A percentile compares a stretch with the other conserved stretches of the same genome.
Conservation (phyloP, 37 sponge, comb jelly and placozoan genomes). For the Eunapius fragilis region DNA sequence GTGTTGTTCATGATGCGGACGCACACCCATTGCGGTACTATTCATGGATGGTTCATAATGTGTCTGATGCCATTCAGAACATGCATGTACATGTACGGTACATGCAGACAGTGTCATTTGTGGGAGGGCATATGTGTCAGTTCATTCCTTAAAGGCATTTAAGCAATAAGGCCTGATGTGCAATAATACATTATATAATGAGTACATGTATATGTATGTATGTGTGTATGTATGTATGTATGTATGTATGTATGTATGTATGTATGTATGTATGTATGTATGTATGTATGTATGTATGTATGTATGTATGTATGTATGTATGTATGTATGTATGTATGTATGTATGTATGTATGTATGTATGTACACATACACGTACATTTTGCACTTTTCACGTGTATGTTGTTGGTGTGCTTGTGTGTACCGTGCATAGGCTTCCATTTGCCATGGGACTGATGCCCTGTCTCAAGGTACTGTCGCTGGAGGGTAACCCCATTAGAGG, state of each 20-base stretch:
- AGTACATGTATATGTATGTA: constrained; percentile 7
- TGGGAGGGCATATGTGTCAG: too few relatives aligned
- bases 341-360: too few relatives aligned
- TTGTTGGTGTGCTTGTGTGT: not conserved
- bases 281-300: not conserved
- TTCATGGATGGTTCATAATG: too few relatives aligned
- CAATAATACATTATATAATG: too few relatives aligned
- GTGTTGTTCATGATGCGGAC: too few relatives aligned
- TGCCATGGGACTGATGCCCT: constrained; percentile 66
- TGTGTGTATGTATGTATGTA: constrained; percentile 16
- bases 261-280: not conserved
- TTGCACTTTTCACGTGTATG: not conserved
- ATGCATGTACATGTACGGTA: too few relatives aligned
- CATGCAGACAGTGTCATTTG: too few relatives aligned
- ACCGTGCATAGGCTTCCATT: constrained; percentile 77
- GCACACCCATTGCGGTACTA: too few relatives aligned
- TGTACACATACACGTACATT: not conserved
- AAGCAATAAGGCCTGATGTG: too few relatives aligned
- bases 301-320: not conserved
- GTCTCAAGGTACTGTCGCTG: constrained; percentile 63
- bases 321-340: not conserved
- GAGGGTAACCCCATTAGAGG: constrained; percentile 80
- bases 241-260: not conserved
- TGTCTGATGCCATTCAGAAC: too few relatives aligned
- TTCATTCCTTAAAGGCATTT: too few relatives aligned